Conservation (phyloP, 2,113 vertebrate genomes). For the Benitochromis conjunctus region DNA sequence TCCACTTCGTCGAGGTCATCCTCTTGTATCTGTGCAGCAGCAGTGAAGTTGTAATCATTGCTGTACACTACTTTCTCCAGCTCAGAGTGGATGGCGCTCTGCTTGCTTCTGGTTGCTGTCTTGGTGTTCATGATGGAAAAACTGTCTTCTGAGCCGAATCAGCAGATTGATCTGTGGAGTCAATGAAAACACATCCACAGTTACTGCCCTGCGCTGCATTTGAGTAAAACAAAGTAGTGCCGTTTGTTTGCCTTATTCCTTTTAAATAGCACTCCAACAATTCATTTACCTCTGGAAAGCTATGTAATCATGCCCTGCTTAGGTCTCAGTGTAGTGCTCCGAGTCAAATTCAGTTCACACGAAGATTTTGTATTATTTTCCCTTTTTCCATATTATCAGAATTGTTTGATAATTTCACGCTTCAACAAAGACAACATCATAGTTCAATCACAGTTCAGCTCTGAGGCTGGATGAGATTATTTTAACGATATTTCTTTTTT, state of each 20-base stretch:
- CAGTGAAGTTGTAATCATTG: too few relatives aligned
- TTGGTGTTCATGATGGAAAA: conserved; percentile 10
- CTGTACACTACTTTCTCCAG: too few relatives aligned
- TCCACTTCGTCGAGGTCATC: too few relatives aligned
- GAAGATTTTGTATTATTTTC: not conserved
- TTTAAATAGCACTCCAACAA: not conserved
- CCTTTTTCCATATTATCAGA: not conserved
- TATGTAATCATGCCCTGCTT: not conserved
- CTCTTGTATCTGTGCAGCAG: conserved; percentile 44
- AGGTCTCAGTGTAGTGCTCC: rapidly evolving
- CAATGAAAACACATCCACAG: not conserved
- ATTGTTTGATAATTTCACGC: not conserved
- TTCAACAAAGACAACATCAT: too few relatives aligned
- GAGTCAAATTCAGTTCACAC: not conserved
- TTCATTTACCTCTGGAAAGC: not conserved
- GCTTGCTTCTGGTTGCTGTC: too few relatives aligned
- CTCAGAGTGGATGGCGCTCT: too few relatives aligned
- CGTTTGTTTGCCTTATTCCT: not conserved
- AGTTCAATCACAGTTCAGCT: too few relatives aligned
- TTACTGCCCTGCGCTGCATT: not conserved
- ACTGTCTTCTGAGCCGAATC: not conserved
- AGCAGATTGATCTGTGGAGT: not conserved
- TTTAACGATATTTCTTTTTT: too few relatives aligned
- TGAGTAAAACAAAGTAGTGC: not conserved
- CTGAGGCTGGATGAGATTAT: too few relatives aligned